Evolutionary conservation across 2,888 invertebrate genomes (phyloP), one percentile per base, ranked within the genome.

Genomic region (Myathropa florea): DNA sequence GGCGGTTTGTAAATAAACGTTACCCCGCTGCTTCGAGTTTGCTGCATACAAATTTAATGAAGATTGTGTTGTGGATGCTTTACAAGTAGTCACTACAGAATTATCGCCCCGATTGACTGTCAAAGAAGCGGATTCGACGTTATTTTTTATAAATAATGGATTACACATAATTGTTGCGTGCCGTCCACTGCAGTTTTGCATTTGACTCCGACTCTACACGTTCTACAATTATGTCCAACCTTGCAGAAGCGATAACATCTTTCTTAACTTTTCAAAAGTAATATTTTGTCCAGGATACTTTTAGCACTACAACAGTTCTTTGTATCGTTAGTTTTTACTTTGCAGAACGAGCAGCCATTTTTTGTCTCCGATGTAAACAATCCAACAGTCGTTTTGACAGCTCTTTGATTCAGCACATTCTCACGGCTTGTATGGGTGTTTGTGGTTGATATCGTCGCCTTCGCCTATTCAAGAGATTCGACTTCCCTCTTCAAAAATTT

Each of bases 371-470:
- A 65, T 26, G 73, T 80, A 55, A 55, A 60, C 63, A 83, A 73
- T 26, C 83, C 78, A 9, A 73, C 28, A 26, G 73, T 77, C 10
- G 77, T 78, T 77, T 71, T 71, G 63, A 55, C 39, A 46, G 64
- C 4, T 65, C 21, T 70, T 4, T 53, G 3, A 53, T 53, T 53
- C 7, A 4, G 53, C 6, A 53, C 7, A 21, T 3, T 53, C 1
- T 6, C n/a, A 53, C n/a, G 46, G n/a, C 3, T n/a, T n/a, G 46
- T n/a, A n/a, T 39, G 10, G 39, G 14, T 21, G 21, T 21, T 63
- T 12, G n/a, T 64, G 39, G 26, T 36, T 24, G 10, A 71, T 21
- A n/a, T n/a, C n/a, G n/a, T n/a, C n/a, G n/a, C n/a, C n/a, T n/a
- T n/a, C n/a, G n/a, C n/a, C n/a, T n/a, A n/a, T n/a, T n/a, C n/a